Evolutionary conservation across 2,888 invertebrate species (phyloP).

Genomic region (Stenotaenia linearis): DNA sequence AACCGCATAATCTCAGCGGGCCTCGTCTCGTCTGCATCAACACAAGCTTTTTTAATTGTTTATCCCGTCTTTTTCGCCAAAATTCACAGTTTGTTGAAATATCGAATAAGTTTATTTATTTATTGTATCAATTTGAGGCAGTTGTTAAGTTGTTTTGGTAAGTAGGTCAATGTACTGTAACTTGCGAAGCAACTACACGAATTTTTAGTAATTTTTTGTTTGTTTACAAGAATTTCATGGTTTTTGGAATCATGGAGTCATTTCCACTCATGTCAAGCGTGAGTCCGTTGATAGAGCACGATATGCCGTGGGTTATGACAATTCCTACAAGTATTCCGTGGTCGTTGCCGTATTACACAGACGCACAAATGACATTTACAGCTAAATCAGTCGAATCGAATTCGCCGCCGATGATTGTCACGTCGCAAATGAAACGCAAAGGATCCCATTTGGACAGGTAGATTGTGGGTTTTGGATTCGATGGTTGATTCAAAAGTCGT

Average conservation of each 20-base stretch:
- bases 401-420: not conserved
- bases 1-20: not conserved
- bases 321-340: slow-evolving; percentile 28
- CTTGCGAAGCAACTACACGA: not conserved
- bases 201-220: not conserved
- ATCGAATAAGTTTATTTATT: too few species aligned
- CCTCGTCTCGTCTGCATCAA: not conserved
- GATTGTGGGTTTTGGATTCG: not conserved
- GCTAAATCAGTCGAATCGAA: not conserved
- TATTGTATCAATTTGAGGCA: too few species aligned
- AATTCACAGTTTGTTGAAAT: not conserved
- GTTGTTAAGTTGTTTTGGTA: not conserved
- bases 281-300: not conserved
- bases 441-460: not conserved
- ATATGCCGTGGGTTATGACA: not conserved
- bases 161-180: not conserved
- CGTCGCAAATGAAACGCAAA: slow-evolving; percentile 4
- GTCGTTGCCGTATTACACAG: not conserved
- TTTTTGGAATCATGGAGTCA: not conserved
- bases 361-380: slow-evolving; percentile 6
- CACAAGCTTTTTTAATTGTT: not conserved
- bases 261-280: not conserved
- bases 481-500: not conserved
- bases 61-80: not conserved
- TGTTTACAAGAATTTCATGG: not conserved